Base-by-base conservation (phyloP, 2,888 invertebrate genomes). In the Rhopalosiphum nymphaeae region DNA sequence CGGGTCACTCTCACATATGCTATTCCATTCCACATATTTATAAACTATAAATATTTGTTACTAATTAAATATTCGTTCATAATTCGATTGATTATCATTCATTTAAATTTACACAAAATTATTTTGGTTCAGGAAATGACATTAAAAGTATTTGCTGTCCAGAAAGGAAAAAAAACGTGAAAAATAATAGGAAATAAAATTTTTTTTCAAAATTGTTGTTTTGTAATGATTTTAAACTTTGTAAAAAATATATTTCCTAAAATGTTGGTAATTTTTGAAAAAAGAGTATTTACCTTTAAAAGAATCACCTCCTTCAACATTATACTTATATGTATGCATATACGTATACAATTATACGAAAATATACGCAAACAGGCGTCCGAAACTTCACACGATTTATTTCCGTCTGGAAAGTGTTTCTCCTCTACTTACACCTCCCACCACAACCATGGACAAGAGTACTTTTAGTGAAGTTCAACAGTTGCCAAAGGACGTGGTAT, bases 381-480 rank as follows among this genome's bases (percentile, higher is more conserved):
- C n/a, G 53, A 87, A 86, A 53, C 49, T 53, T 53, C n/a, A 36
- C 25, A 36, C 36, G 36, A 25, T 88, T 88, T 42, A 57, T 89
- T 89, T 57, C 89, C 46, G 89, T 89, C 89, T 57, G 42, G 42
- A 49, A 88, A 49, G 89, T 44, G 44, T 44, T 89, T 89, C 57
- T 57, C 26, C 44, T 57, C 57, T 42, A 44, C 44, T 29, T 29
- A 78, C 78, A 36, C 78, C 78, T 36, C 78, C 78, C 78, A 9
- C 88, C 53, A 25, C 3, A 10, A 36, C 7, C 21, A 21, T n/a
- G 49, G n/a, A 87, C 46, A n/a, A 78, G 16, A n/a, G 21, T 3
- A 36, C 46, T 49, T 78, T 67, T 49, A 13, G 90, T 46, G 49
- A 91, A 78, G 36, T 78, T n/a, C 90, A 78, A 91, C 78, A 78